phyloP scores from a whole-genome alignment of 1,140 invertebrate species.

The Plectrocnemia conspersa region DNA sequence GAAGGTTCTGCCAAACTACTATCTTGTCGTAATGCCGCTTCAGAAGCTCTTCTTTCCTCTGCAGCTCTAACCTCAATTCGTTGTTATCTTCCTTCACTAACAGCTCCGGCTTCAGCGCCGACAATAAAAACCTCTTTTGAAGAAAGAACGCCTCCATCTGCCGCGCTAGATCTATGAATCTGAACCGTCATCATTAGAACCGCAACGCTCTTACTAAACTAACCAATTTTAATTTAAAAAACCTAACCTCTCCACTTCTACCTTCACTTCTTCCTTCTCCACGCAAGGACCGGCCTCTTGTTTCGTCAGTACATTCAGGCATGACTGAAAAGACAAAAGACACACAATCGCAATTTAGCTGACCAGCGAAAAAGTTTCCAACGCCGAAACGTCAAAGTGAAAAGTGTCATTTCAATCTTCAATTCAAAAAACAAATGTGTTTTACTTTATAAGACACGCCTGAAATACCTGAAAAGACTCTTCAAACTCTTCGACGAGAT shows the following conservation, averaged over 20 bases:
- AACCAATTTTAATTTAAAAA: neutral
- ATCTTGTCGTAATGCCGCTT: conserved; percentile 88
- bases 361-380: neutral
- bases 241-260: conserved; percentile 72
- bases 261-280: conserved; percentile 78
- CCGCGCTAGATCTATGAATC: conserved; percentile 83
- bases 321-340: conserved; percentile 60
- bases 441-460: too few relatives aligned
- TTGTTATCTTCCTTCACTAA: conserved; percentile 87
- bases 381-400: neutral
- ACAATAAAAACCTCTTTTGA: conserved; percentile 85
- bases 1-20: conserved; percentile 79
- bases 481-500: conserved; percentile 33
- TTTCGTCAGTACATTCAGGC: conserved; percentile 78
- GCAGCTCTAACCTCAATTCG: conserved; percentile 76
- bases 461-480: conserved; percentile 34
- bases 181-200: conserved; percentile 39
- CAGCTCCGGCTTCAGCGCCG: conserved; percentile 85
- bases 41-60: conserved; percentile 81
- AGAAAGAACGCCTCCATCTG: conserved; percentile 94
- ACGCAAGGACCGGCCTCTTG: conserved; percentile 69
- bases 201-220: conserved; percentile 4
- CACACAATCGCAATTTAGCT: neutral
- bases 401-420: too few relatives aligned
- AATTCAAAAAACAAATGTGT: too few relatives aligned